Evolutionary conservation across 2,113 vertebrate species (phyloP).

Genomic region (Galeopterus variegatus): DNA sequence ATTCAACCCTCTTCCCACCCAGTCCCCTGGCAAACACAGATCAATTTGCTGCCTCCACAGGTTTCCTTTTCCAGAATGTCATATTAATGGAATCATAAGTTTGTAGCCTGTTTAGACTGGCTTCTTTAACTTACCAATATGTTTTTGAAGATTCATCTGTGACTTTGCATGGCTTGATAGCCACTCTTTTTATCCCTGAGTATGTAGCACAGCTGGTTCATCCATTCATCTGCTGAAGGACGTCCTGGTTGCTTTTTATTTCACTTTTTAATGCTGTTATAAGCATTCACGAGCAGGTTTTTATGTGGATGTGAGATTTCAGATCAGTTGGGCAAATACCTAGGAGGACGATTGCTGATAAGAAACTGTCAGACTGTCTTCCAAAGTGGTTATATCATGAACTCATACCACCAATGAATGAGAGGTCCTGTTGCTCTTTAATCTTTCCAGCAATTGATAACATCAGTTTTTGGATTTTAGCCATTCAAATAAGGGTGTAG

Average conservation of each 20-base stretch:
- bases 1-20: background rate
- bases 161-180: background rate
- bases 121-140: background rate
- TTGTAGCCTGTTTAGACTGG: background rate
- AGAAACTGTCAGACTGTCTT: background rate
- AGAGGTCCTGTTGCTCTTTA: background rate
- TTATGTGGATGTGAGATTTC: background rate
- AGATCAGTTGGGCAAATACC: background rate
- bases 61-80: background rate
- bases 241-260: background rate
- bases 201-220: background rate
- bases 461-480: background rate
- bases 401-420: background rate
- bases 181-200: background rate
- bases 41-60: background rate
- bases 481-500: background rate
- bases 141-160: background rate
- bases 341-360: background rate
- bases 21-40: background rate
- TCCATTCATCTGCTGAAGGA: background rate
- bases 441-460: background rate
- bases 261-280: too few species aligned
- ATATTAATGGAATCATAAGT: background rate
- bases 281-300: background rate
- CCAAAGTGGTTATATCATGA: background rate